Base-by-base conservation (phyloP, 2,888 invertebrate genomes). In the Physocephala rufipes region DNA sequence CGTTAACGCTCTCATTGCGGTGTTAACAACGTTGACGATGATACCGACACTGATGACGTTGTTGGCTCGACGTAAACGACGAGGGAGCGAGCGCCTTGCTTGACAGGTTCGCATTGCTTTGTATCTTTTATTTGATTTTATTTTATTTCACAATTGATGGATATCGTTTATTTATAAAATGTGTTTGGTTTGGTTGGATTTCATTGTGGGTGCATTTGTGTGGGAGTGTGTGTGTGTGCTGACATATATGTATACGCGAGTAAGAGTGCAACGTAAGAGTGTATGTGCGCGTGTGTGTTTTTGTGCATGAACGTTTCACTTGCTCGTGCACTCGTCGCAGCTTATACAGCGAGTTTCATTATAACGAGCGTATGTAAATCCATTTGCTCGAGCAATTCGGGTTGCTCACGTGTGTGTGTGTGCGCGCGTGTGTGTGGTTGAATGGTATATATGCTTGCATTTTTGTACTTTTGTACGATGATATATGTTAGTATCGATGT, bases 81-180 rank as follows among this genome's bases (percentile, higher is more conserved):
- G 36, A 36, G 4, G 9, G 9, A 4, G 36, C 4, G 5, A 9
- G 36, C 4, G 36, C 36, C 36, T 9, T 36, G 36, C 49, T 49
- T 19, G n/a, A 49, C 49, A 15, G 58, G 2, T 24, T 28, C n/a
- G 28, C 28, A 2, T 53, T 9, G 4, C 12, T 53, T 12, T 53
- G 2, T n/a, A 24, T 53, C 12, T 53, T 36, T 36, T 43, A 43
- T 62, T 9, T 24, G 15, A 19, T 70, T 71, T 70, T 68, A 68
- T 71, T 72, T 66, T 45, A 64, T 71, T 58, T 74, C 70, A 72
- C 71, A 74, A 68, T 81, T 83, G 83, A 81, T 82, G 82, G 84
- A 83, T 82, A 82, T 80, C 83, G 81, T 82, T 83, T 82, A 83
- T 83, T 82, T 82, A 81, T 81, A 81, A 82, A 79, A n/a, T n/a